Evolutionary conservation across 2,113 vertebrate genomes (phyloP), one percentile per base, ranked within the genome.

Genomic region (Erythrocebus patas): DNA sequence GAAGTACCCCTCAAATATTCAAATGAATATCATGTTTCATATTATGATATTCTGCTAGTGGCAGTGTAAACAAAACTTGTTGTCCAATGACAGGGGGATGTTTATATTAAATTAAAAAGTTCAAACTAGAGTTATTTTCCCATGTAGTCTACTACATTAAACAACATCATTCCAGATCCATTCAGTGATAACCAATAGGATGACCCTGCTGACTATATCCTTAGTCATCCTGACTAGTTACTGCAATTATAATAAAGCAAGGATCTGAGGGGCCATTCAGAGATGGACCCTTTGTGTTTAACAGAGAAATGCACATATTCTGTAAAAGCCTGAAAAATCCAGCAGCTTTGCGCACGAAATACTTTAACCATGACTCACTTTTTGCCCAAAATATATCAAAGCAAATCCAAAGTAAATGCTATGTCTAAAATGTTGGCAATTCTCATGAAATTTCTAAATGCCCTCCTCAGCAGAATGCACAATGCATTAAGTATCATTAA

Each of bases 321-420:
- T 95, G 27, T 40, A 38, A 97, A 86, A 95, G n/a, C 57, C 43
- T 23, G n/a, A 92, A 93, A 91, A 89, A 35, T 57, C n/a, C 66
- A 96, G 50, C 64, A 70, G 45, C 50, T 97, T 83, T 96, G 50
- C 83, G 55, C 75, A 85, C 50, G 45, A 95, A 90, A 96, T 94
- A 96, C 64, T 96, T 98, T 87, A 94, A 75, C 78, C 18, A 64
- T 97, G 96, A 98, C 83, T 96, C 95, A 95, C 8, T 75, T 94
- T 96, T 97, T 96, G 89, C 85, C 89, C 86, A 93, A 95, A 94
- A 95, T 95, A 96, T 75, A 96, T 45, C 0, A 7, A 96, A 97
- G 82, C 40, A 70, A 89, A 79, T 96, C 87, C 92, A 95, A 95
- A 95, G 87, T 78, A 93, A 96, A 93, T 83, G 72, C 96, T 93